phyloP scores from a whole-genome alignment of 64 coral and sea anemone species.

The Montipora efflorescens region DNA sequence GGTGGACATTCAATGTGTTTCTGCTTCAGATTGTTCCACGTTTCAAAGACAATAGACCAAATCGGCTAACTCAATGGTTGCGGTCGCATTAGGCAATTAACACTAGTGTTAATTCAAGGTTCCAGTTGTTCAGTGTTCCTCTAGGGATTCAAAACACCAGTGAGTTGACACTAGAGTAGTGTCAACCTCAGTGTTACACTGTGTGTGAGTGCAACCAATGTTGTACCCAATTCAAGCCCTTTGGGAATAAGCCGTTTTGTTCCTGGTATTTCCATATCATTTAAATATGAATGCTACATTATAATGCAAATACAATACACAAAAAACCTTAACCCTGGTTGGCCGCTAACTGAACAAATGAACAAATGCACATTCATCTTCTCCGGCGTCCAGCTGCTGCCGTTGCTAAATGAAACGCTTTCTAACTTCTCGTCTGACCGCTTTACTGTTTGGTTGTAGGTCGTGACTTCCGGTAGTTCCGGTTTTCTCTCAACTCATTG shows the following conservation, averaged over 20 bases:
- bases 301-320: no score
- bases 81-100: no score
- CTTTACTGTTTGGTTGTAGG: neutral
- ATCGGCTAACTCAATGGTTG: neutral
- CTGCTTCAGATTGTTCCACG: conserved; percentile 36
- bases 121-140: no score
- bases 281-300: no score
- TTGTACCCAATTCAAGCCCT: conserved; percentile 46
- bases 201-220: no score
- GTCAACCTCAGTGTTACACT: no score
- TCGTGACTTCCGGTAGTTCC: neutral
- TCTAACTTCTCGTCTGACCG: neutral
- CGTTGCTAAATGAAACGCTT: conserved; percentile 23
- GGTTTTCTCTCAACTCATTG: conserved; percentile 18
- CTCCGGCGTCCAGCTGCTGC: neutral
- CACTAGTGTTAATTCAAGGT: no score
- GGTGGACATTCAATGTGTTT: no score
- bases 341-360: conserved; percentile 41
- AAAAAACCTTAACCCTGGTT: neutral
- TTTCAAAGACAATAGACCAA: conserved; percentile 44
- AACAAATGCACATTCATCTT: conserved; percentile 51
- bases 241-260: neutral
- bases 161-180: no score
- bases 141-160: no score
- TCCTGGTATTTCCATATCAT: no score